Percentiles rank a stretch among this genome's conserved stretches.
phyloP scores from a whole-genome alignment of 1,140 invertebrate species.

The Drosophila setifemur region DNA sequence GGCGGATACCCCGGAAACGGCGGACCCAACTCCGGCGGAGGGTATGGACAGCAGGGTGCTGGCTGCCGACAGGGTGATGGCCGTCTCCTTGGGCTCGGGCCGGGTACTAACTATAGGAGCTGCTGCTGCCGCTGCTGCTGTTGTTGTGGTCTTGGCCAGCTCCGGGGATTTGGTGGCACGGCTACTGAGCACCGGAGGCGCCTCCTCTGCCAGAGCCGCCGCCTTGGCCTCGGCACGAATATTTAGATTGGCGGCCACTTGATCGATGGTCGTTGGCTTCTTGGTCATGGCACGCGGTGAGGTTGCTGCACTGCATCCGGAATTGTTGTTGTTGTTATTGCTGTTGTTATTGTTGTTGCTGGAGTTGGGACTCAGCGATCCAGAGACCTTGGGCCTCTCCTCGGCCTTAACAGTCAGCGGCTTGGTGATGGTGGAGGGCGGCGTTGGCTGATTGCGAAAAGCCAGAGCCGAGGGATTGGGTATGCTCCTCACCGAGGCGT shows the following conservation, averaged over 20 bases:
- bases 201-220: slow-evolving; percentile 63
- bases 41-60: slow-evolving; percentile 40
- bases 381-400: slow-evolving; percentile 38
- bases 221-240: slow-evolving; percentile 77
- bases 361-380: slow-evolving; percentile 26
- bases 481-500: slow-evolving; percentile 79
- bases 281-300: slow-evolving; percentile 59
- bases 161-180: slow-evolving; percentile 44
- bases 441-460: slow-evolving; percentile 70
- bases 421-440: slow-evolving; percentile 15
- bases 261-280: slow-evolving; percentile 72
- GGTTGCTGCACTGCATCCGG: slow-evolving; percentile 37
- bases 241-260: slow-evolving; percentile 80
- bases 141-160: slow-evolving; percentile 38
- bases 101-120: not conserved
- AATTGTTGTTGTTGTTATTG: slow-evolving; percentile 4
- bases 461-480: slow-evolving; percentile 81
- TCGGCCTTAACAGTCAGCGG: slow-evolving; percentile 49
- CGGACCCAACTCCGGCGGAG: not conserved
- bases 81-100: slow-evolving; percentile 20
- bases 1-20: not conserved
- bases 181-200: slow-evolving; percentile 25
- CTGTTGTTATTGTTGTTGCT: slow-evolving; percentile 17
- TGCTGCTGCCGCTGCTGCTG: not conserved
- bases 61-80: slow-evolving; percentile 41